Conservation (phyloP, 2,797 vertebrate genomes). For the Acanthopagrus latus region DNA sequence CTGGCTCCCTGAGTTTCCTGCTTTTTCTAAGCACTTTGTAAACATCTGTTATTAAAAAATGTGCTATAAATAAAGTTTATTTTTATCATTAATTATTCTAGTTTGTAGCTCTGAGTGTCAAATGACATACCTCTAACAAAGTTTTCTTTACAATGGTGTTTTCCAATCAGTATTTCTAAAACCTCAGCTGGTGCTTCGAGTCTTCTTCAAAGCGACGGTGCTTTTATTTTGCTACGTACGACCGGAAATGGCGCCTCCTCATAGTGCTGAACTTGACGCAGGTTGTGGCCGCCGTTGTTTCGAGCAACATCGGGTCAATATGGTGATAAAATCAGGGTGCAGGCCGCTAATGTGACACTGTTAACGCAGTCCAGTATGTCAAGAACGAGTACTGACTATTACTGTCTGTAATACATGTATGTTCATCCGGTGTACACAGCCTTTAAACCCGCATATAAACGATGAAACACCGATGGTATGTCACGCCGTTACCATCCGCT, state of each 20-base stretch:
- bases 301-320: conserved; percentile 44
- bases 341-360: conserved; percentile 41
- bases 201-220: neutral
- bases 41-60: no score
- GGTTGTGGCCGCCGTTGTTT: conserved; percentile 6
- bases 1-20: no score
- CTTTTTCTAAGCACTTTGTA: no score
- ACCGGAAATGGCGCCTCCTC: neutral
- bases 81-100: no score
- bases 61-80: no score
- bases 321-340: conserved; percentile 1
- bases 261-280: accelerated
- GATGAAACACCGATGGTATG: conserved; percentile 12
- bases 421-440: neutral
- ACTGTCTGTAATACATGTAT: accelerated
- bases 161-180: neutral
- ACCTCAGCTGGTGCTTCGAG: neutral
- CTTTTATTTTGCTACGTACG: conserved; percentile 48
- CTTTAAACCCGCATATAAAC: neutral
- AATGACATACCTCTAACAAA: neutral
- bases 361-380: accelerated
- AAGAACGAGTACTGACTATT: neutral
- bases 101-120: neutral
- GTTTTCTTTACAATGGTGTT: neutral
- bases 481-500: conserved; percentile 1